A percentile compares a stretch with the other conserved stretches of the same genome.
Evolutionary conservation across 64 coral and sea anemone species (phyloP).

Genomic region (Platygyra sinensis): DNA sequence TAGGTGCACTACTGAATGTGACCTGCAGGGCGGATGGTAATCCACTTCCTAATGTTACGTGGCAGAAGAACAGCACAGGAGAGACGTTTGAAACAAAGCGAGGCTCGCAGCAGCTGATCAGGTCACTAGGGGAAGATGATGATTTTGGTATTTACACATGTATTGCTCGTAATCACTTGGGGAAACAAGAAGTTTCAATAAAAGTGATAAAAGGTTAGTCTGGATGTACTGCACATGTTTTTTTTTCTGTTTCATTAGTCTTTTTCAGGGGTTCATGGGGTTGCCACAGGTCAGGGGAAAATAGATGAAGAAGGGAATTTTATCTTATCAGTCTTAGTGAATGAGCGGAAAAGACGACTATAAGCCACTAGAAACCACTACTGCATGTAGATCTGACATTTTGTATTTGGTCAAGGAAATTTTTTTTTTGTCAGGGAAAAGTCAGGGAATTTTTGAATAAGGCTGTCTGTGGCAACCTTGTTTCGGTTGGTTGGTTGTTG

Average conservation of each 20-base stretch:
- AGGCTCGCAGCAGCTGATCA: not conserved
- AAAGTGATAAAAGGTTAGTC: slow-evolving; percentile 38
- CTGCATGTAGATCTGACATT: no score
- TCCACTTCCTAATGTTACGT: slow-evolving; percentile 59
- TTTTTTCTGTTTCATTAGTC: not conserved
- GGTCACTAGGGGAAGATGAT: slow-evolving; percentile 2
- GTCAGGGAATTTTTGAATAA: no score
- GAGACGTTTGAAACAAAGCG: not conserved
- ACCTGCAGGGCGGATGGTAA: slow-evolving; percentile 75
- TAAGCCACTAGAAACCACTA: no score
- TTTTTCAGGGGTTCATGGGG: not conserved
- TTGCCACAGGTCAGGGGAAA: no score
- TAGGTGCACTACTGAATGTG: slow-evolving; percentile 20
- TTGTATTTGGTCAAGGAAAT: no score
- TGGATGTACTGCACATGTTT: not conserved
- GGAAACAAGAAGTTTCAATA: not conserved
- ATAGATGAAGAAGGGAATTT: no score
- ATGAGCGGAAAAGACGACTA: no score
- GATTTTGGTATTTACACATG: slow-evolving; percentile 73
- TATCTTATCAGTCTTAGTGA: no score
- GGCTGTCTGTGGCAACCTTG: no score
- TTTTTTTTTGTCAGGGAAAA: no score
- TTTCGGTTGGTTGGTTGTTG: no score
- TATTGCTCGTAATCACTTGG: slow-evolving; percentile 42
- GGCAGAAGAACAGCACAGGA: slow-evolving; percentile 51